Percentiles rank a stretch among this genome's conserved stretches.
Evolutionary conservation across 2,888 invertebrate genomes (phyloP).

Genomic region (Ennomos erosarius): DNA sequence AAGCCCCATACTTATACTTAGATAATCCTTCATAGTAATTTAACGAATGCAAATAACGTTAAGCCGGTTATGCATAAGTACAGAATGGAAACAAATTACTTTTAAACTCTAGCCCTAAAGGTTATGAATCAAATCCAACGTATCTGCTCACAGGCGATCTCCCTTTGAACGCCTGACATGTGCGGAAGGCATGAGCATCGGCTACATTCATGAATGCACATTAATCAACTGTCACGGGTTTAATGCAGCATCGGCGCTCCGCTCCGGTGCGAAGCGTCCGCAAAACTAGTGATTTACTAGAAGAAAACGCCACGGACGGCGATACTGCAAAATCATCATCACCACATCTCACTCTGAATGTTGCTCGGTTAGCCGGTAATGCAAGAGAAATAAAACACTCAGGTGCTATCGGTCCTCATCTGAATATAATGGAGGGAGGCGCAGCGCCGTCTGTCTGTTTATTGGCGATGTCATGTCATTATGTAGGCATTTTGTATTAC

Average conservation of each 20-base stretch:
- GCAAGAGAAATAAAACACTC: slow-evolving; percentile 36
- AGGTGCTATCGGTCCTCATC: slow-evolving; percentile 66
- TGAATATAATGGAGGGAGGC: slow-evolving; percentile 79
- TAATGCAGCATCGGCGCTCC: slow-evolving; percentile 41
- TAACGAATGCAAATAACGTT: slow-evolving; percentile 10
- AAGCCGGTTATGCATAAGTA: slow-evolving; percentile 9
- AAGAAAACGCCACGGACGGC: slow-evolving; percentile 24
- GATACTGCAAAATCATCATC: slow-evolving; percentile 41
- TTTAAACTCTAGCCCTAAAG: slow-evolving; percentile 29
- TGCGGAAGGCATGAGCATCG: slow-evolving; percentile 48
- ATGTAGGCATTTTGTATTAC: slow-evolving; percentile 59
- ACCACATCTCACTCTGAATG: slow-evolving; percentile 53
- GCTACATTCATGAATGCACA: slow-evolving; percentile 60
- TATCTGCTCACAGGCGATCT: slow-evolving; percentile 31
- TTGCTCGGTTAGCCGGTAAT: slow-evolving; percentile 23
- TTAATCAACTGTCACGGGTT: slow-evolving; percentile 60
- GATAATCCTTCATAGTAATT: slow-evolving; percentile 8
- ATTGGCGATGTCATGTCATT: slow-evolving; percentile 65
- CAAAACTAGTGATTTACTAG: slow-evolving; percentile 31
- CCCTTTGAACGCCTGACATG: slow-evolving; percentile 44
- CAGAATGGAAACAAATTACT: slow-evolving; percentile 29
- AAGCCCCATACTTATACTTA: slow-evolving; percentile 4
- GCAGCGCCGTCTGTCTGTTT: slow-evolving; percentile 56
- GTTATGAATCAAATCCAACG: slow-evolving; percentile 33
- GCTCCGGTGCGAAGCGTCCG: slow-evolving; percentile 17